Evolutionary conservation across 2,797 vertebrate genomes (phyloP).

Genomic region (Psittacula echo): DNA sequence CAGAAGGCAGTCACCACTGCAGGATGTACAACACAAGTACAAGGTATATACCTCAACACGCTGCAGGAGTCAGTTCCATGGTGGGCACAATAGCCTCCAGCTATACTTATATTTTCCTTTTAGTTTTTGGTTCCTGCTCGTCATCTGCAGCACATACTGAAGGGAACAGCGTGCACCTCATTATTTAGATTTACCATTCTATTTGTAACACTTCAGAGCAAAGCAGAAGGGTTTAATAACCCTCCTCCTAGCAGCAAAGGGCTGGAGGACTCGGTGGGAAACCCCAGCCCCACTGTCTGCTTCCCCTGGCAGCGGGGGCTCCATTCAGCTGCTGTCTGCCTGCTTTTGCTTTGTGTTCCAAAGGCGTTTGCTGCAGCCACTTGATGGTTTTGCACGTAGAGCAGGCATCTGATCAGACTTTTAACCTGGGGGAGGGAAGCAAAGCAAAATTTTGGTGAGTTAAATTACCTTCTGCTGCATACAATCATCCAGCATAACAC

Average conservation of each 20-base stretch:
- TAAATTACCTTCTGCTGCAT: slow-evolving; percentile 48
- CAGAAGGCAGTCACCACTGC: neutral
- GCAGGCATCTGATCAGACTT: slow-evolving; percentile 25
- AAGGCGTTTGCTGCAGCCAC: neutral
- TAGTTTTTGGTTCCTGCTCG: neutral
- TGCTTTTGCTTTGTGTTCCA: neutral
- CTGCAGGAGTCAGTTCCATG: neutral
- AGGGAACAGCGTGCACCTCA: neutral
- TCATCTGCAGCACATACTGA: neutral
- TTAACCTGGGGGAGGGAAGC: slow-evolving; percentile 45
- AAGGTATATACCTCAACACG: neutral
- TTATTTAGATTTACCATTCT: neutral
- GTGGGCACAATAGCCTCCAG: neutral
- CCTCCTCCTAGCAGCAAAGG: neutral
- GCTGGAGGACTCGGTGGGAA: neutral
- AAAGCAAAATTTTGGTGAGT: slow-evolving; percentile 43
- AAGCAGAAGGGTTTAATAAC: neutral
- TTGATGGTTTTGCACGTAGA: neutral
- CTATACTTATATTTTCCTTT: neutral
- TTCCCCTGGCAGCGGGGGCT: fast-evolving
- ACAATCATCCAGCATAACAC: slow-evolving; percentile 4
- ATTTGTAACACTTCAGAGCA: neutral
- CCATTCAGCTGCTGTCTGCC: neutral
- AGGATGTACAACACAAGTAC: neutral
- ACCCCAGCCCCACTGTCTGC: neutral